Evolutionary conservation across 2,113 vertebrate genomes (phyloP).

Genomic region (Microtus richardsoni): DNA sequence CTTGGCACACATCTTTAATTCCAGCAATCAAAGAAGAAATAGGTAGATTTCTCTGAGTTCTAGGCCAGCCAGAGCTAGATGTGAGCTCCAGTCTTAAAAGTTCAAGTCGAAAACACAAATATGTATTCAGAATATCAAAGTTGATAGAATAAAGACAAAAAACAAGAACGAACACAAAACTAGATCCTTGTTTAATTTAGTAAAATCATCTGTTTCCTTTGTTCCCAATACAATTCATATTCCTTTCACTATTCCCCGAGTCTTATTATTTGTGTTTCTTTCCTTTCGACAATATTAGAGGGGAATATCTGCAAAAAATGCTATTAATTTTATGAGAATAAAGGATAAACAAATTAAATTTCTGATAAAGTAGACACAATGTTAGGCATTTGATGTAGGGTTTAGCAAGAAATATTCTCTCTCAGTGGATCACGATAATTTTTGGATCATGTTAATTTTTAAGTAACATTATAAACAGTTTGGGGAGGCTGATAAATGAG

Average conservation of each 20-base stretch:
- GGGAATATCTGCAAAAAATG: not conserved
- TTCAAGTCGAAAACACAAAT: not conserved
- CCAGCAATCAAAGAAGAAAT: not conserved
- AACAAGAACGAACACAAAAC: no score
- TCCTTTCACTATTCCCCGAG: not conserved
- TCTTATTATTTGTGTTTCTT: not conserved
- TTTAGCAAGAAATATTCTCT: not conserved
- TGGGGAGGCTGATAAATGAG: not conserved
- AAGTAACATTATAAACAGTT: not conserved
- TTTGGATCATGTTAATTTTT: not conserved
- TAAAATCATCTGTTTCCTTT: not conserved
- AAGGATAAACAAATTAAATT: not conserved
- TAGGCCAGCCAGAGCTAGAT: no score
- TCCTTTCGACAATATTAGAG: not conserved
- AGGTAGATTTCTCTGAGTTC: not conserved
- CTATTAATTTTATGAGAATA: not conserved
- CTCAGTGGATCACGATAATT: conserved; percentile 4
- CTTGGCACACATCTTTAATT: not conserved
- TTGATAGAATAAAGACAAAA: not conserved
- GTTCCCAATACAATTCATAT: not conserved
- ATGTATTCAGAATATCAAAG: not conserved
- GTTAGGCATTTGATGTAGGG: not conserved
- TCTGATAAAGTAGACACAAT: not conserved
- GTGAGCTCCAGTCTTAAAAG: not conserved
- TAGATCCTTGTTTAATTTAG: not conserved